A percentile compares a stretch with the other conserved stretches of the same genome.
These are phyloP conservation scores for Sogatella furcifera DNA, from an alignment of 1,140 invertebrate genomes.

Conservation along the genomic window DNA sequence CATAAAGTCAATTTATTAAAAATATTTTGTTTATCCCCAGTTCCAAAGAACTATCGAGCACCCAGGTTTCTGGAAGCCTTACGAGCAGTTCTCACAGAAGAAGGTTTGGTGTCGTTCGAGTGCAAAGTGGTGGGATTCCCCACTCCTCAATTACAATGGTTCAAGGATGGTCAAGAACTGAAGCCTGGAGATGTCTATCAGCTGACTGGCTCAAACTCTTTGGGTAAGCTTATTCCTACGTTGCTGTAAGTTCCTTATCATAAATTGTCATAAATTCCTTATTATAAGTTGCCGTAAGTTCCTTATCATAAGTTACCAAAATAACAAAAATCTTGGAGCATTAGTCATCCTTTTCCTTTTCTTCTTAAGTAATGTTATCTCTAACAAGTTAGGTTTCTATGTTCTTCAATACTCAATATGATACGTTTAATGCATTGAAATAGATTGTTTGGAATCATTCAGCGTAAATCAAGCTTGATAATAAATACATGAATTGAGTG, in stretches of 20 bases:
- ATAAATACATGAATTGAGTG: too few relatives aligned
- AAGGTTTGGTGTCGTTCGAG: slow-evolving; percentile 83
- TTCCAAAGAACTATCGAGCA: slow-evolving; percentile 80
- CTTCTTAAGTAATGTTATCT: too few relatives aligned
- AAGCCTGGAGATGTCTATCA: slow-evolving; percentile 88
- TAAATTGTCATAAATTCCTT: too few relatives aligned
- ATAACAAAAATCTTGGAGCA: background rate
- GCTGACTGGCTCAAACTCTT: slow-evolving; percentile 74
- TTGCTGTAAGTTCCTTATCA: too few relatives aligned
- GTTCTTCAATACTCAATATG: too few relatives aligned
- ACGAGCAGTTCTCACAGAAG: slow-evolving; percentile 76
- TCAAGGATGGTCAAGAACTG: slow-evolving; percentile 82
- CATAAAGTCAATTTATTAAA: too few relatives aligned
- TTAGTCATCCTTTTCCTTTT: background rate
- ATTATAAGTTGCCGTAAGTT: background rate
- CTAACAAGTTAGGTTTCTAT: too few relatives aligned
- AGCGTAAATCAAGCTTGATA: too few relatives aligned
- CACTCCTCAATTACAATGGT: slow-evolving; percentile 74
- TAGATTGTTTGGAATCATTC: too few relatives aligned
- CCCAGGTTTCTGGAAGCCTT: slow-evolving; percentile 81
- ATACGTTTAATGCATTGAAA: too few relatives aligned
- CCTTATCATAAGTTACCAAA: background rate
- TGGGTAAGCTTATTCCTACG: slow-evolving; percentile 39
- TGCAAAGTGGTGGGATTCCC: slow-evolving; percentile 87
- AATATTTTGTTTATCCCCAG: slow-evolving; percentile 35